phyloP scores from a whole-genome alignment of 2,888 invertebrate genomes.

The Nymphalis urticae region DNA sequence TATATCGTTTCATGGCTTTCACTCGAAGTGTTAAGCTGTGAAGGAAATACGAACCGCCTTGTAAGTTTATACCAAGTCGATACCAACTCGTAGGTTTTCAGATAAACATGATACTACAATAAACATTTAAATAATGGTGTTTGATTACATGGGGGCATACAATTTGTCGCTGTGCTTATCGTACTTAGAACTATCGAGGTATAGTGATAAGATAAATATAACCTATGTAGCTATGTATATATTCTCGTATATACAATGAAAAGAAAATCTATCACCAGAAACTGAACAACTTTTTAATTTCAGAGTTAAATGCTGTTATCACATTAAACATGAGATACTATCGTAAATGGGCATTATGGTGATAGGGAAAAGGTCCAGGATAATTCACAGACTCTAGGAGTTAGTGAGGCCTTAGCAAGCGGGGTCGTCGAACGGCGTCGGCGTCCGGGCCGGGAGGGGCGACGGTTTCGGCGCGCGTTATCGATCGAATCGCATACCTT shows the following conservation, averaged over 20 bases:
- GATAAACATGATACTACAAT: slow-evolving; percentile 20
- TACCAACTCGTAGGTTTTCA: slow-evolving; percentile 38
- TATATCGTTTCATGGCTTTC: not conserved
- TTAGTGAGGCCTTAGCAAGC: slow-evolving; percentile 62
- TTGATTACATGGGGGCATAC: not conserved
- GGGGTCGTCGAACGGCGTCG: slow-evolving; percentile 79
- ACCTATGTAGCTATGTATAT: not conserved
- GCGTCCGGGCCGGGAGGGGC: slow-evolving; percentile 78
- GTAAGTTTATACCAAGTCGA: slow-evolving; percentile 32
- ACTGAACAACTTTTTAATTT: not conserved
- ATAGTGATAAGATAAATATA: not conserved
- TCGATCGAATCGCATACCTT: slow-evolving; percentile 87
- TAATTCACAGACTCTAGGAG: slow-evolving; percentile 47
- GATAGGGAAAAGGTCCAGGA: slow-evolving; percentile 37
- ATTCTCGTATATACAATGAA: not conserved
- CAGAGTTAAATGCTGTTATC: not conserved
- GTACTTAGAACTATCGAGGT: not conserved
- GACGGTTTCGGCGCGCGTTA: slow-evolving; percentile 77
- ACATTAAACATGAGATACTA: slow-evolving; percentile 2
- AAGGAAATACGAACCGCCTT: slow-evolving; percentile 32
- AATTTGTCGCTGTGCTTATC: not conserved
- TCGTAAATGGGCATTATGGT: slow-evolving; percentile 16
- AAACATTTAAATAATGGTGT: slow-evolving; percentile 3
- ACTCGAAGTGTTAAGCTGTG: slow-evolving; percentile 8
- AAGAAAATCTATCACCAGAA: not conserved